phyloP scores from a whole-genome alignment of 2,113 vertebrate genomes.

The Pholis gunnellus region DNA sequence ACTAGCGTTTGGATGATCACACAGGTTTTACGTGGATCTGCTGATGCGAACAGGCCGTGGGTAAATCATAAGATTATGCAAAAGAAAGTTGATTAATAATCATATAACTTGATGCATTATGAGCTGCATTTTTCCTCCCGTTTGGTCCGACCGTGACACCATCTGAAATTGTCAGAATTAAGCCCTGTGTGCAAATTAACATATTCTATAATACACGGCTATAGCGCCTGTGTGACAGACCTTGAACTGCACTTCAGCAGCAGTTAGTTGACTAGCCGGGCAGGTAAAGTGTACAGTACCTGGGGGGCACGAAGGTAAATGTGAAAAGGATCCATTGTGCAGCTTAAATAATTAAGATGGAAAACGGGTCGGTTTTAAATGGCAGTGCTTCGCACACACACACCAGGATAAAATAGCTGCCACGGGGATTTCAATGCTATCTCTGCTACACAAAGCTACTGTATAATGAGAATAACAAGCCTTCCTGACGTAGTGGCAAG shows the following conservation, averaged over 20 bases:
- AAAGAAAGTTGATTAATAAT: not conserved
- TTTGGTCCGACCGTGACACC: not conserved
- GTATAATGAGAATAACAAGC: not conserved
- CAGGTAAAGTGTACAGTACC: slow-evolving; percentile 61
- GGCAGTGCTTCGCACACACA: slow-evolving; percentile 59
- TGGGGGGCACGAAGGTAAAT: slow-evolving; percentile 55
- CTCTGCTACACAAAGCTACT: slow-evolving; percentile 15
- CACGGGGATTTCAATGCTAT: slow-evolving; percentile 36
- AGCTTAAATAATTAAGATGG: slow-evolving; percentile 81
- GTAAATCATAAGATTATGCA: not conserved
- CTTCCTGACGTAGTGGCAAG: not conserved
- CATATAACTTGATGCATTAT: not conserved
- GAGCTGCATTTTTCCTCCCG: not conserved
- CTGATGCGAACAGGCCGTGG: not conserved
- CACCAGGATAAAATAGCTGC: slow-evolving; percentile 39
- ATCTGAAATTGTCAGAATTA: not conserved
- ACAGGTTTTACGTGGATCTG: not conserved
- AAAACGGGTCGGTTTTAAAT: slow-evolving; percentile 73
- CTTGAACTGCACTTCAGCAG: slow-evolving; percentile 12
- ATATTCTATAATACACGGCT: not conserved
- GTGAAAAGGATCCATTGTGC: slow-evolving; percentile 61
- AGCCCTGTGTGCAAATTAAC: not conserved
- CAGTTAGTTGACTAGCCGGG: slow-evolving; percentile 51
- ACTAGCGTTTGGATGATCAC: not conserved
- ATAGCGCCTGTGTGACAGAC: slow-evolving; percentile 5